Percentiles rank a stretch among this genome's conserved stretches.
Evolutionary conservation across 2,113 vertebrate species (phyloP).

Genomic region (Megalops atlanticus): DNA sequence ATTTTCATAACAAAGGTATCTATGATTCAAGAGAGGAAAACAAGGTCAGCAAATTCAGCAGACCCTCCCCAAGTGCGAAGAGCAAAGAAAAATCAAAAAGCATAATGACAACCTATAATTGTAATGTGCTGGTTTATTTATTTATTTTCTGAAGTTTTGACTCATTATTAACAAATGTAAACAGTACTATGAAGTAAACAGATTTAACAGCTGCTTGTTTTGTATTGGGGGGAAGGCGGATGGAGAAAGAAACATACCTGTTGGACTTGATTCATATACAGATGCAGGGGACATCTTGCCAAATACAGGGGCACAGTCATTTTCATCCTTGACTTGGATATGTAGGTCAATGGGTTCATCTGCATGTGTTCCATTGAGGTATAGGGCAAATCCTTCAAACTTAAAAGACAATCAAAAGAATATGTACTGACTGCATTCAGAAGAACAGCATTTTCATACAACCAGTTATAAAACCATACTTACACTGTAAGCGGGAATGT

Average conservation of each 20-base stretch:
- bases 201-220: too few species aligned
- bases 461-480: conserved; percentile 33
- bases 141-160: too few species aligned
- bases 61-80: too few species aligned
- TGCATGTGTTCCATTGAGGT: background rate
- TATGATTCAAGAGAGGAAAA: conserved; percentile 48
- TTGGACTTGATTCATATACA: conserved; percentile 49
- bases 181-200: too few species aligned
- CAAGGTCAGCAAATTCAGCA: background rate
- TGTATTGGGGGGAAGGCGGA: too few species aligned
- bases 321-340: conserved; percentile 64
- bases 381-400: conserved; percentile 57
- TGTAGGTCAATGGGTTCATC: conserved; percentile 57
- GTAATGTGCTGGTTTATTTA: too few species aligned
- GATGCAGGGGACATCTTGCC: fast-evolving
- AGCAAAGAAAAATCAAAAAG: background rate
- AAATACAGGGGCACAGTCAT: conserved; percentile 66
- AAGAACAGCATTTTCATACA: background rate
- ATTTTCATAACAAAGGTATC: conserved; percentile 78
- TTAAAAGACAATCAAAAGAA: too few species aligned
- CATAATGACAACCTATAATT: background rate
- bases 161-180: too few species aligned
- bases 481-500: conserved; percentile 56
- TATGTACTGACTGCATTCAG: too few species aligned
- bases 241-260: conserved; percentile 43